Evolutionary conservation across 2,888 invertebrate species (phyloP).

Genomic region (Linnaemya tessellans): DNA sequence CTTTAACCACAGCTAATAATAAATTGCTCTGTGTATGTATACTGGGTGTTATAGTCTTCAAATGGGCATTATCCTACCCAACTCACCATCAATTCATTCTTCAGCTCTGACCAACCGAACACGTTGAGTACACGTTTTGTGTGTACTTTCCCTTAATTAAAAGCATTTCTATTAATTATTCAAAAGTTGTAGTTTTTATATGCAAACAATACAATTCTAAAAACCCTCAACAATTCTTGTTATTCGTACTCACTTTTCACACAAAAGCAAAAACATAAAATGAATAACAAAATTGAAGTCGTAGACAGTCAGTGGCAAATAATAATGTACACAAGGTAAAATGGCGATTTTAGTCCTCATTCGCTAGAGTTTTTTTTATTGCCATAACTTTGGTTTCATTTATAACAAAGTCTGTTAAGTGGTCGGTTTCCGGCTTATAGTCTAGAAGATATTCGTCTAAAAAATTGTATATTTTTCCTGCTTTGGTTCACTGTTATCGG

Average conservation of each 20-base stretch:
- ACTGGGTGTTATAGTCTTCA: not conserved
- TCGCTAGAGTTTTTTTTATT: too few relatives aligned
- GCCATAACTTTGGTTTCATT: too few relatives aligned
- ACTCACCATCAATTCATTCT: not conserved
- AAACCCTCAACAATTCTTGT: conserved; percentile 44
- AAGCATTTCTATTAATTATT: conserved; percentile 33
- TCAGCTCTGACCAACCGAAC: not conserved
- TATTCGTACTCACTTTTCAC: conserved; percentile 16
- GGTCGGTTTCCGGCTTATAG: too few relatives aligned
- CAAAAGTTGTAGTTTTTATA: conserved; percentile 9
- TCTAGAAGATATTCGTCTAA: too few relatives aligned
- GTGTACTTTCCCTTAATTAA: conserved; percentile 64
- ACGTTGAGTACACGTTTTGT: conserved; percentile 26
- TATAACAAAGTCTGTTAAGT: too few relatives aligned
- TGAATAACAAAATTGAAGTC: not conserved
- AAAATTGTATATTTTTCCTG: too few relatives aligned
- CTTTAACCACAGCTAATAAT: too few relatives aligned
- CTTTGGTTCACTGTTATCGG: too few relatives aligned
- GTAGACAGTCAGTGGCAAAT: not conserved
- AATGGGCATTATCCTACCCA: conserved; percentile 1
- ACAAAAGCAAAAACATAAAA: not conserved
- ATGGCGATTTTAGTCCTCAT: too few relatives aligned
- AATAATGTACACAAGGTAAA: not conserved
- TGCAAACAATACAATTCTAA: conserved; percentile 30
- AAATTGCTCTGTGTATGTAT: too few relatives aligned